phyloP scores from a whole-genome alignment of 2,888 invertebrate genomes.

The Hydrotaea cyrtoneurina region DNA sequence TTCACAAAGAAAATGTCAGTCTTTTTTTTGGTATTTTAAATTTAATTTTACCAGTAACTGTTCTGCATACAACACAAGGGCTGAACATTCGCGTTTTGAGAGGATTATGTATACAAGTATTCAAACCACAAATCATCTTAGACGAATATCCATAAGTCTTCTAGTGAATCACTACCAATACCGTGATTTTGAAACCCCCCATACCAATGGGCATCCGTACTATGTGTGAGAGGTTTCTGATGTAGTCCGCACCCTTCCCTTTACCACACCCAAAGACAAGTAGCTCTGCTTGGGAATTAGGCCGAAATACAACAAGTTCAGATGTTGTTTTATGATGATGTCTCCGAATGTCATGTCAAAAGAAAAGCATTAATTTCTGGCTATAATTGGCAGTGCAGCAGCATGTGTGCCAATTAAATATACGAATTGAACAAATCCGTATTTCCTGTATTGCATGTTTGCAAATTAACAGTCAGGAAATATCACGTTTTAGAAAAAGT shows the following conservation, averaged over 20 bases:
- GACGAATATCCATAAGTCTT: too few relatives aligned
- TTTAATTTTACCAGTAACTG: too few relatives aligned
- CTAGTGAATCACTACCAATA: too few relatives aligned
- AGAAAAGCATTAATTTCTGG: constrained; percentile 35
- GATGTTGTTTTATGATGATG: constrained; percentile 26
- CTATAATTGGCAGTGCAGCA: constrained; percentile 21
- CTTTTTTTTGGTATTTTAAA: too few relatives aligned
- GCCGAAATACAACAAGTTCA: constrained; percentile 40
- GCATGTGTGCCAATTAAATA: constrained; percentile 6
- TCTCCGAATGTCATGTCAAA: constrained; percentile 48
- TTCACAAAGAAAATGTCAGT: too few relatives aligned
- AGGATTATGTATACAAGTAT: too few relatives aligned
- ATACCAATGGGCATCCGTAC: too few relatives aligned
- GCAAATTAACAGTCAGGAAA: background rate
- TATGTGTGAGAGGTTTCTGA: too few relatives aligned
- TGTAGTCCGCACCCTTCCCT: background rate
- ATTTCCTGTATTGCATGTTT: constrained; percentile 9
- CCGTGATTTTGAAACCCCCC: too few relatives aligned
- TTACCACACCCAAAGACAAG: constrained; percentile 40
- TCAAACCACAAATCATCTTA: too few relatives aligned
- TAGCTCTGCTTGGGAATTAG: constrained; percentile 60
- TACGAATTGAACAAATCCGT: background rate
- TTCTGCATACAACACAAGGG: too few relatives aligned
- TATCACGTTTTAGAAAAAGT: background rate
- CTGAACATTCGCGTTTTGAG: too few relatives aligned